Conservation (phyloP, 2,113 vertebrate species). For the Triplophysa dalaica region DNA sequence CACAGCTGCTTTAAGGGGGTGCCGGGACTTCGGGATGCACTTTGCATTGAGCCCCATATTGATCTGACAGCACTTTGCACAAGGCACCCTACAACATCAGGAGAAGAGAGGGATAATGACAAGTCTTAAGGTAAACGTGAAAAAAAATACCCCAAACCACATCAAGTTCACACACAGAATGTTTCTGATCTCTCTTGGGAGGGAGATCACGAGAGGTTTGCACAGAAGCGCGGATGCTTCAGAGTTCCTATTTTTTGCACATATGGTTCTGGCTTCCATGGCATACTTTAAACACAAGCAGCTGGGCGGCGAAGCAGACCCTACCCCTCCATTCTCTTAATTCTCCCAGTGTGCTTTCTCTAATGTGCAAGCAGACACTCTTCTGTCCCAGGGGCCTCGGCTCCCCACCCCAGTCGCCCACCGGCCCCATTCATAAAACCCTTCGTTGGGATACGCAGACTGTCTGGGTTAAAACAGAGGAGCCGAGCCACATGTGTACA, state of each 20-base stretch:
- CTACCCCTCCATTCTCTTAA: conserved; percentile 62
- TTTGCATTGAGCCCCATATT: conserved; percentile 43
- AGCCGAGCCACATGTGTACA: conserved; percentile 50
- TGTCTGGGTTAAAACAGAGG: conserved; percentile 48
- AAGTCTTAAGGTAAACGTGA: not conserved
- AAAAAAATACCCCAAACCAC: conserved; percentile 12
- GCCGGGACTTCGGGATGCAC: conserved; percentile 46
- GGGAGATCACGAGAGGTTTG: not conserved
- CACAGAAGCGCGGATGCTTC: conserved; percentile 9
- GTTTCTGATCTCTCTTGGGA: not conserved
- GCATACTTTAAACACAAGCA: conserved; percentile 65
- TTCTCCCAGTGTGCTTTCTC: conserved; percentile 59
- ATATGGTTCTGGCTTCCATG: conserved; percentile 72
- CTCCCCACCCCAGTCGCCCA: conserved; percentile 42
- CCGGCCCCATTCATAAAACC: conserved; percentile 48
- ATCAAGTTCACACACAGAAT: not conserved
- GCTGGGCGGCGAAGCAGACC: conserved; percentile 58
- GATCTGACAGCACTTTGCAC: conserved; percentile 32
- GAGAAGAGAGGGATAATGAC: conserved; percentile 23
- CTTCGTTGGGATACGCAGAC: conserved; percentile 19
- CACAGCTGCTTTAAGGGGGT: conserved; percentile 53
- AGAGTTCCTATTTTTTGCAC: conserved; percentile 46
- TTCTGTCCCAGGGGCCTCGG: conserved; percentile 60
- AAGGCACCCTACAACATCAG: conserved; percentile 37
- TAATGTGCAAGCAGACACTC: conserved; percentile 59